Percentiles rank a stretch among this genome's conserved stretches.
phyloP scores from a whole-genome alignment of 2,888 invertebrate species.

The Mythimna impura region DNA sequence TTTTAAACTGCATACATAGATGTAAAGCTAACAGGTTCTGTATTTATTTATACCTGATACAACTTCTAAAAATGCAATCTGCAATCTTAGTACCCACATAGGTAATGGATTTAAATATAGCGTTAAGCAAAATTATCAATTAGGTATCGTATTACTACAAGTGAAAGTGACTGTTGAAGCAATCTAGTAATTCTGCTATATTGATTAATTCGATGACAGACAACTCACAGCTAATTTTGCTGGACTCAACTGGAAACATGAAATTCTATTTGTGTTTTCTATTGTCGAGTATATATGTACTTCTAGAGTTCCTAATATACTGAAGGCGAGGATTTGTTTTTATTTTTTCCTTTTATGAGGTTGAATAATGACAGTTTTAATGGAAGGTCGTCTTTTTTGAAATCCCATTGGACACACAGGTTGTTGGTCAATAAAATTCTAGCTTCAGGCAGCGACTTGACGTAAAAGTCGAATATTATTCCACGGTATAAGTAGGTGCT shows the following conservation, averaged over 20 bases:
- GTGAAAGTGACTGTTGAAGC: constrained; percentile 19
- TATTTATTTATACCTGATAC: constrained; percentile 53
- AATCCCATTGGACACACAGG: no score
- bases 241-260: not conserved
- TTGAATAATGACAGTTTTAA: no score
- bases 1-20: constrained; percentile 62
- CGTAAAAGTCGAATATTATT: no score
- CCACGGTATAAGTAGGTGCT: no score
- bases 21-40: constrained; percentile 61
- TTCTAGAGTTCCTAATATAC: not conserved
- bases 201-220: not conserved
- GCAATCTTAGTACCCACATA: constrained; percentile 41
- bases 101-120: constrained; percentile 25
- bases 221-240: not conserved
- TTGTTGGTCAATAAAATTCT: no score
- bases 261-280: not conserved
- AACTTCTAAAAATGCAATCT: constrained; percentile 24
- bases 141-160: not conserved
- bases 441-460: no score
- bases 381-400: no score
- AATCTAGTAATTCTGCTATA: not conserved
- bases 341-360: no score
- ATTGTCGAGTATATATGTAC: no score
- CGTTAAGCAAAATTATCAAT: constrained; percentile 34
- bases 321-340: no score